Conservation (phyloP, 2,888 invertebrate species). For the Drosophila borborema region DNA sequence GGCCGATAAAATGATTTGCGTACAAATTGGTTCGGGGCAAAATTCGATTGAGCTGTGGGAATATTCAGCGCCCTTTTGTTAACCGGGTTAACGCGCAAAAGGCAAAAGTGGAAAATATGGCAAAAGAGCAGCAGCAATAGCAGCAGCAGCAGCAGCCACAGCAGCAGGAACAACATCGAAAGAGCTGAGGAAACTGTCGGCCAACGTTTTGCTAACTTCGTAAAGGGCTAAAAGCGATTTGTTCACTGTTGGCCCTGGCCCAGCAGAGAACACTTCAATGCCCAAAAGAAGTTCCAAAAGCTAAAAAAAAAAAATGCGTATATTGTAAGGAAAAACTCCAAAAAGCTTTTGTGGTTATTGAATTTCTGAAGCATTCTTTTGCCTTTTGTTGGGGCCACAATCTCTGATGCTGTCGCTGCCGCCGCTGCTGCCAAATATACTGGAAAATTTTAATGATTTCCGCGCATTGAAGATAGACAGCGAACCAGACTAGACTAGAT, state of each 20-base stretch:
- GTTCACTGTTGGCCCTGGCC: conserved; percentile 30
- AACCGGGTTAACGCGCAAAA: conserved; percentile 68
- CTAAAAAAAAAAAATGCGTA: not conserved
- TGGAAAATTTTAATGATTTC: conserved; percentile 78
- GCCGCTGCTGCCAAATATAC: conserved; percentile 57
- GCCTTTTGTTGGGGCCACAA: conserved; percentile 34
- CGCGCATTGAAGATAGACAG: conserved; percentile 40
- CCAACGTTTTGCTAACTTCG: conserved; percentile 58
- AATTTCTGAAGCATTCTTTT: conserved; percentile 52
- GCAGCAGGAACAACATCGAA: conserved; percentile 8
- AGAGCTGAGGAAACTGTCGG: conserved; percentile 27
- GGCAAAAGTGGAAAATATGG: conserved; percentile 61
- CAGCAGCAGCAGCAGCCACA: conserved; percentile 1
- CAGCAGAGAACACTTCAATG: conserved; percentile 36
- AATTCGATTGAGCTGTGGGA: conserved; percentile 82
- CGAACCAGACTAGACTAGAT: conserved; percentile 10
- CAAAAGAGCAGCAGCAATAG: conserved; percentile 50
- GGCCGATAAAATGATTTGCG: conserved; percentile 81
- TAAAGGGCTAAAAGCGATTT: conserved; percentile 63
- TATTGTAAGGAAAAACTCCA: conserved; percentile 26
- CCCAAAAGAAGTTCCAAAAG: conserved; percentile 37
- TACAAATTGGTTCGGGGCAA: conserved; percentile 81
- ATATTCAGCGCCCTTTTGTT: conserved; percentile 77
- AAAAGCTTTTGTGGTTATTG: conserved; percentile 70
- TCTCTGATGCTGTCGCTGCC: conserved; percentile 30